These are phyloP conservation scores for Coptodon rendalli DNA, from an alignment of 2,113 vertebrate genomes.

Conservation along the genomic window DNA sequence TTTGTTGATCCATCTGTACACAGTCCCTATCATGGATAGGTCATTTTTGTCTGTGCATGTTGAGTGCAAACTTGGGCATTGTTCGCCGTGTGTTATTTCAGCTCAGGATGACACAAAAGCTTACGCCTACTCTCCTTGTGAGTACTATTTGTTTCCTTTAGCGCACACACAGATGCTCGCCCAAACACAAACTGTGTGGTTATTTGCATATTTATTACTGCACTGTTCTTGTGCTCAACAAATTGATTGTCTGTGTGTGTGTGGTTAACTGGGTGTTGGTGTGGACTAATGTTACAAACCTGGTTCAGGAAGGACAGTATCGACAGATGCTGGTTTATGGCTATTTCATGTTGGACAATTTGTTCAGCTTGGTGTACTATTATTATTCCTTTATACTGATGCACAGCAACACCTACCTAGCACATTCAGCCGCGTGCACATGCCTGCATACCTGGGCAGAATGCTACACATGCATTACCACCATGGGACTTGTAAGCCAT, in stretches of 20 bases:
- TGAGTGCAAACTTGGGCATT: neutral
- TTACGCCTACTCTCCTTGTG: neutral
- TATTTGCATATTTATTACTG: conserved; percentile 62
- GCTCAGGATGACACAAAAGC: conserved; percentile 15
- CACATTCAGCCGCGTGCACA: neutral
- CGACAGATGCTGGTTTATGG: conserved; percentile 30
- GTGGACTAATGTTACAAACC: conserved; percentile 8
- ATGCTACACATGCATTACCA: neutral
- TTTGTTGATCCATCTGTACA: conserved; percentile 36
- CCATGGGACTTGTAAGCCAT: neutral
- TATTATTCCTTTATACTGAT: conserved; percentile 33
- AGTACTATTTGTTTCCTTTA: conserved; percentile 3
- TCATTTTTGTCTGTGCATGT: neutral
- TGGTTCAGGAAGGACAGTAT: conserved; percentile 23
- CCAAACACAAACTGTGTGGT: neutral
- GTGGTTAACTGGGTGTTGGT: conserved; percentile 24
- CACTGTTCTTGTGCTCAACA: conserved; percentile 8
- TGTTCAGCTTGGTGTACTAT: conserved; percentile 19
- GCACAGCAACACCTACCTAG: neutral
- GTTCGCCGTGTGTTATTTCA: neutral
- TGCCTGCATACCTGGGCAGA: neutral
- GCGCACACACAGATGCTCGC: neutral
- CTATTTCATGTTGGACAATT: conserved; percentile 22
- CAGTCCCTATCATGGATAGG: conserved; percentile 4
- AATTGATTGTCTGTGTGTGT: conserved; percentile 14